Evolutionary conservation across 2,888 invertebrate genomes (phyloP).

Genomic region (Junonia oenone): DNA sequence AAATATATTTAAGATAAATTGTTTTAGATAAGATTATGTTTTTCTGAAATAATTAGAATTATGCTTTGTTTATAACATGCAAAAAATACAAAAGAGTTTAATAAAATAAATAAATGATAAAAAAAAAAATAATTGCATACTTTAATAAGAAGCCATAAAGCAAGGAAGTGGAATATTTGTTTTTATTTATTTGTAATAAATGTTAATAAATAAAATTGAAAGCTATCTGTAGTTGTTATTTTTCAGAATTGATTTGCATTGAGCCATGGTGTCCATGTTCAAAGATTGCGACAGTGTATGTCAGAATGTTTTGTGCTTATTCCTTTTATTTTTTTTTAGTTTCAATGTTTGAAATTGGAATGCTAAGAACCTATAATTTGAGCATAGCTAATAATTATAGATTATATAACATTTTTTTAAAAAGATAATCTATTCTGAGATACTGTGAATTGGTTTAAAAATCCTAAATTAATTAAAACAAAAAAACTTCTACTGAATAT

Average conservation of each 20-base stretch:
- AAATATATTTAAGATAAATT: too few relatives aligned
- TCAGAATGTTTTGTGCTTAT: slow-evolving; percentile 24
- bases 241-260: slow-evolving; percentile 43
- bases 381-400: not conserved
- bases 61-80: too few relatives aligned
- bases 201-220: not conserved
- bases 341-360: not conserved
- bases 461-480: too few relatives aligned
- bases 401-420: too few relatives aligned
- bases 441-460: too few relatives aligned
- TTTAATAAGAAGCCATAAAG: not conserved
- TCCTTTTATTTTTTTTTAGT: not conserved
- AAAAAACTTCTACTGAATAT: too few relatives aligned
- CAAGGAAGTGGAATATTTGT: not conserved
- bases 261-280: slow-evolving; percentile 60
- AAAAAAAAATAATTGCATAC: too few relatives aligned
- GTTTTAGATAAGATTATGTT: too few relatives aligned
- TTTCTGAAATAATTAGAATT: too few relatives aligned
- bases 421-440: too few relatives aligned
- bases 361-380: not conserved
- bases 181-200: not conserved
- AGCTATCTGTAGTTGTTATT: slow-evolving; percentile 9
- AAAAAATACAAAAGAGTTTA: too few relatives aligned
- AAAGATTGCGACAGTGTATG: slow-evolving; percentile 68
- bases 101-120: too few relatives aligned